A percentile compares a stretch with the other conserved stretches of the same genome.
Conservation (phyloP, 2,797 vertebrate genomes). For the Siniperca undulata region DNA sequence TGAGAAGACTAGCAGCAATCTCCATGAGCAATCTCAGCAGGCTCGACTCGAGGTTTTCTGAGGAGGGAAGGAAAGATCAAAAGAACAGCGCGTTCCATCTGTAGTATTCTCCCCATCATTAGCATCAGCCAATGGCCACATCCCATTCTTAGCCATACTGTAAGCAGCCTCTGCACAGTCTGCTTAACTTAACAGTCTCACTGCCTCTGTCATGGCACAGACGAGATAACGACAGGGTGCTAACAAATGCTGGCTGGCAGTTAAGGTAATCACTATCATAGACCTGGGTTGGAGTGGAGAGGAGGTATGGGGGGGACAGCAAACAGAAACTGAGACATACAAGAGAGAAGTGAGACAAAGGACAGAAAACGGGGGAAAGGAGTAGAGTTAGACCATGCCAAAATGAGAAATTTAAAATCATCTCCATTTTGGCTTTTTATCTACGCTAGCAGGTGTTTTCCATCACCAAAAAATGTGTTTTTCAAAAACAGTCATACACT, state of each 20-base stretch:
- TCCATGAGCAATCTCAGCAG: constrained; percentile 25
- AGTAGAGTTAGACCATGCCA: neutral
- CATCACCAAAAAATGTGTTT: neutral
- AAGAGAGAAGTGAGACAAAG: neutral
- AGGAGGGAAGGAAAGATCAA: constrained; percentile 24
- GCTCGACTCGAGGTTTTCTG: constrained; percentile 23
- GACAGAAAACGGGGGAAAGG: neutral
- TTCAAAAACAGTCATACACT: constrained; percentile 2
- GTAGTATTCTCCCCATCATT: constrained; percentile 33
- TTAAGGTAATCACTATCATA: constrained; percentile 77
- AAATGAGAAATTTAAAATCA: neutral
- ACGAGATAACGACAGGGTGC: constrained; percentile 73
- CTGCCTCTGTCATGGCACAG: constrained; percentile 48
- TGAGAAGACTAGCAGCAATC: neutral
- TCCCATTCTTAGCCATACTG: constrained; percentile 4
- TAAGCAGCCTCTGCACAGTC: constrained; percentile 1
- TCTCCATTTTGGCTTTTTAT: neutral
- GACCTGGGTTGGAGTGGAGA: constrained; percentile 49
- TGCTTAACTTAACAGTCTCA: constrained; percentile 17
- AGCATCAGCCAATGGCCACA: constrained; percentile 33
- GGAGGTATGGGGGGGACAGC: constrained; percentile 30
- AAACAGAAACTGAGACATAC: constrained; percentile 35
- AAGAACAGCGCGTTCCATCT: constrained; percentile 25
- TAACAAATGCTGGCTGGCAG: constrained; percentile 69
- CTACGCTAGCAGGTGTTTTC: neutral